A percentile compares a stretch with the other conserved stretches of the same genome.
These are phyloP conservation scores for Noctua fimbriata DNA, from an alignment of 2,888 invertebrate genomes.

Conservation along the genomic window DNA sequence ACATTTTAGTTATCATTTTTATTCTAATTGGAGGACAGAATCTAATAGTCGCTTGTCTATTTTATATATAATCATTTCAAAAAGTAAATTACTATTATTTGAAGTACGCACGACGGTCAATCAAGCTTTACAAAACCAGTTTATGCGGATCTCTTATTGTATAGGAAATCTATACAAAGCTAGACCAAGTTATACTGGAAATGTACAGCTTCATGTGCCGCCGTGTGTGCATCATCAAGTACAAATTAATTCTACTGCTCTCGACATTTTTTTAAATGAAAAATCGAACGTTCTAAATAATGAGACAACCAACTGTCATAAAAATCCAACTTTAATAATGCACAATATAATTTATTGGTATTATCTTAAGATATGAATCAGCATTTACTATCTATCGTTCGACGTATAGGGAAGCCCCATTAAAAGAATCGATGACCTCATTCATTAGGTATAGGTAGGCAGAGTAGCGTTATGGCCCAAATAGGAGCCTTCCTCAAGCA, in stretches of 20 bases:
- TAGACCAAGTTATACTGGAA: no score
- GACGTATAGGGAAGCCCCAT: background rate
- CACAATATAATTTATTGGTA: background rate
- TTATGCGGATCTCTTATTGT: no score
- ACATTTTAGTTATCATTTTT: conserved; percentile 33
- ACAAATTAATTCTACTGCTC: background rate
- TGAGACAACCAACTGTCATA: background rate
- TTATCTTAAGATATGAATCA: conserved; percentile 19
- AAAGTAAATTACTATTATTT: background rate
- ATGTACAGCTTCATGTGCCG: no score
- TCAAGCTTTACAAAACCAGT: no score
- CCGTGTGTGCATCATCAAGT: background rate
- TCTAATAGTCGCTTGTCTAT: background rate
- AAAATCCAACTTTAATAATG: conserved; percentile 17
- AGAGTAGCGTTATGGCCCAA: background rate
- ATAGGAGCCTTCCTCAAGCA: background rate
- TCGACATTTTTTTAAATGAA: background rate
- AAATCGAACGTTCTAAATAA: background rate
- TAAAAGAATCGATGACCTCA: background rate
- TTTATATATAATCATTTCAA: background rate
- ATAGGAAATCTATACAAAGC: no score
- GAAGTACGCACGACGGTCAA: no score
- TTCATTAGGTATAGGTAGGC: background rate
- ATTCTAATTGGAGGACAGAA: conserved; percentile 10
- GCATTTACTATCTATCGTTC: background rate